Percentiles rank a stretch among this genome's conserved stretches.
Conservation (phyloP, 2,797 vertebrate species). For the Rhinatrema bivittatum region DNA sequence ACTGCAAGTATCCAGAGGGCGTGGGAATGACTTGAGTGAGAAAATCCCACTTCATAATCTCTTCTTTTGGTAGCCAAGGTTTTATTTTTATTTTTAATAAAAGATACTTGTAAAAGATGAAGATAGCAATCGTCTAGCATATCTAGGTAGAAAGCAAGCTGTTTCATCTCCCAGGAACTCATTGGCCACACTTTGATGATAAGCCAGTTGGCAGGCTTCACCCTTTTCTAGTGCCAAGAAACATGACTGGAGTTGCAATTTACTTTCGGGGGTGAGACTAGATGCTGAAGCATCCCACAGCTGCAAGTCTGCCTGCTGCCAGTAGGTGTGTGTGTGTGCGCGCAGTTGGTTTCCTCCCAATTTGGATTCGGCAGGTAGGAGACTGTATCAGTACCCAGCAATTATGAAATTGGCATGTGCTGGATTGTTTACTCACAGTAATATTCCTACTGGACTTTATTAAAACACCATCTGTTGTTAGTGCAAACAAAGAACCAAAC, state of each 20-base stretch:
- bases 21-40: conserved; percentile 47
- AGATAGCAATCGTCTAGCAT: conserved; percentile 44
- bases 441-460: conserved; percentile 99
- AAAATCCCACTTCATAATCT: conserved; percentile 44
- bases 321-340: conserved; percentile 55
- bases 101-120: conserved; percentile 43
- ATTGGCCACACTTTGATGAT: conserved; percentile 56
- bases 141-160: conserved; percentile 46
- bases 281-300: conserved; percentile 72
- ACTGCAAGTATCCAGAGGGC: conserved; percentile 49
- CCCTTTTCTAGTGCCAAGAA: conserved; percentile 48
- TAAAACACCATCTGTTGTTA: conserved; percentile 99
- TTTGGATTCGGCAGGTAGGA: conserved; percentile 86
- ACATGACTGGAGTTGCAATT: conserved; percentile 62
- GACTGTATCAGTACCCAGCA: conserved; percentile 96
- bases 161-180: conserved; percentile 58
- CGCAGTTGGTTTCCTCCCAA: conserved; percentile 67
- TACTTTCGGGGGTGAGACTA: conserved; percentile 64
- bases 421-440: conserved; percentile 98
- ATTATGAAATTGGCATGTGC: conserved; percentile 98
- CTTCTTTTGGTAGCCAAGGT: conserved; percentile 35
- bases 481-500: conserved; percentile 75
- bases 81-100: conserved; percentile 47
- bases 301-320: conserved; percentile 87
- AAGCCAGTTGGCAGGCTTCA: conserved; percentile 66